Conservation (phyloP, 64 coral and sea anemone species). For the Exaiptasia diaphana region DNA sequence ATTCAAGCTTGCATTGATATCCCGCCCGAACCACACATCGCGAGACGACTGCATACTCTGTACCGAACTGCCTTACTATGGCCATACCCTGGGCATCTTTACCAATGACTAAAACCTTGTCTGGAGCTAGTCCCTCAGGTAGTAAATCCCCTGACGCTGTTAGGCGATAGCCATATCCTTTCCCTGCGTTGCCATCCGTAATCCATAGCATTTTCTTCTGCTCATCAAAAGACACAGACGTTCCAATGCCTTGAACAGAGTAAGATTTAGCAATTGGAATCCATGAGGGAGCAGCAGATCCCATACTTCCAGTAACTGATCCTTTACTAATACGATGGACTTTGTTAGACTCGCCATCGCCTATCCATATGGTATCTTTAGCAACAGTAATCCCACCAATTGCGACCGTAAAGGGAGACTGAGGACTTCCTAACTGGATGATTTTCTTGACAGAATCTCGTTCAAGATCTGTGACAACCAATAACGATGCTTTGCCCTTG, state of each 20-base stretch:
- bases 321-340: slow-evolving; percentile 45
- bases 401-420: slow-evolving; percentile 30
- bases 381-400: slow-evolving; percentile 82
- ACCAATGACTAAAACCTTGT: slow-evolving; percentile 59
- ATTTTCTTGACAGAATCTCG: slow-evolving; percentile 62
- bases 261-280: slow-evolving; percentile 12
- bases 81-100: slow-evolving; percentile 81
- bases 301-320: slow-evolving; percentile 6
- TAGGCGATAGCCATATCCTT: slow-evolving; percentile 69
- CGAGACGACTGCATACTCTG: slow-evolving; percentile 71
- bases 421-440: slow-evolving; percentile 32
- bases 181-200: slow-evolving; percentile 37
- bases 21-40: slow-evolving; percentile 52
- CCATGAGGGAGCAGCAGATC: slow-evolving; percentile 19
- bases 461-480: slow-evolving; percentile 67
- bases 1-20: slow-evolving; percentile 89
- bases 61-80: slow-evolving; percentile 71
- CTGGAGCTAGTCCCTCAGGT: neutral
- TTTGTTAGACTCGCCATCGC: slow-evolving; percentile 28
- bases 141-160: slow-evolving; percentile 64
- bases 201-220: slow-evolving; percentile 65
- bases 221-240: slow-evolving; percentile 83
- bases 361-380: slow-evolving; percentile 56
- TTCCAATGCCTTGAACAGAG: slow-evolving; percentile 37
- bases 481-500: slow-evolving; percentile 61